A percentile compares a stretch with the other conserved stretches of the same genome.
Evolutionary conservation across 1,140 invertebrate species (phyloP).

Genomic region (Campoletis sonorensis): DNA sequence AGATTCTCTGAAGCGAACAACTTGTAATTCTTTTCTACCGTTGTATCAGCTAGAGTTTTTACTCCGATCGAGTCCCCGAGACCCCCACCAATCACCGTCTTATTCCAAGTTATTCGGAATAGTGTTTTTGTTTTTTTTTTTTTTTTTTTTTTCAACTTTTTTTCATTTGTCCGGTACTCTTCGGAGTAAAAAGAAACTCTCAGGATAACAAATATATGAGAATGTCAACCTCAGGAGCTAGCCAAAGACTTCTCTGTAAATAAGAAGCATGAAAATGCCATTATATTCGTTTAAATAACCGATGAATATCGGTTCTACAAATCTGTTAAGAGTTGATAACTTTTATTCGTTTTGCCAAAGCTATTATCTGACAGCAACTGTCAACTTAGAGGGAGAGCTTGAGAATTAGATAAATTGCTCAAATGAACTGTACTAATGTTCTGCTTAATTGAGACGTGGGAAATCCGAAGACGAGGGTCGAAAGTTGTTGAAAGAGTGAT

Average conservation of each 20-base stretch:
- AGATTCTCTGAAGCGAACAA: constrained; percentile 70
- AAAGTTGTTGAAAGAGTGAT: neutral
- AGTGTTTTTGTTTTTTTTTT: too few species aligned
- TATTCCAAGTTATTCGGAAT: neutral
- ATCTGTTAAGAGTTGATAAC: too few species aligned
- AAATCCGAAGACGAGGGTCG: constrained; percentile 1
- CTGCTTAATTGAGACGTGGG: neutral
- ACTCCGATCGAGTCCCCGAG: constrained; percentile 42
- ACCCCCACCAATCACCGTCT: neutral
- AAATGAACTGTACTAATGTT: neutral
- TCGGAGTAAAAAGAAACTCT: too few species aligned
- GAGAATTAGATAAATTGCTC: neutral
- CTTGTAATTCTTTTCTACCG: constrained; percentile 75
- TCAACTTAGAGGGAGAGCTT: neutral
- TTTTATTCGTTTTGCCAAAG: too few species aligned
- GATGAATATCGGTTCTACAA: too few species aligned
- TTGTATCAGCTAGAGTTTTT: constrained; percentile 54
- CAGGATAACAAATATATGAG: too few species aligned
- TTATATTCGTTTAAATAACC: too few species aligned
- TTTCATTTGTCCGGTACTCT: too few species aligned
- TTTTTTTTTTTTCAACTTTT: neutral
- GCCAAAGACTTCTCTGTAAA: too few species aligned
- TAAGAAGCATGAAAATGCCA: too few species aligned
- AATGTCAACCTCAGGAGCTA: too few species aligned
- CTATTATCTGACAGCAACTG: neutral